phyloP scores from a whole-genome alignment of 1,140 invertebrate genomes.

The Dermatophagoides farinae region DNA sequence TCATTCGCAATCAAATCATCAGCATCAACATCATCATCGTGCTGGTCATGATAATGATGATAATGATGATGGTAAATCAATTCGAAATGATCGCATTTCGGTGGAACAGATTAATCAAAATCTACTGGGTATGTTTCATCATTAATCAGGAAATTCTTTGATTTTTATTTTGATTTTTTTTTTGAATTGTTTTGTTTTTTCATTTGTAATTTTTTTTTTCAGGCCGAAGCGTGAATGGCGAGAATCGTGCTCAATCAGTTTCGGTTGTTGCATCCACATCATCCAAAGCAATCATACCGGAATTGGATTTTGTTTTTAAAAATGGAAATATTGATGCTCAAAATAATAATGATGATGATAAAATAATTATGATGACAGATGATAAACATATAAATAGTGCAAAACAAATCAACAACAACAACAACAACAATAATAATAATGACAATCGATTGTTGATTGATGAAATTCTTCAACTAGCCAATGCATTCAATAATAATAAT shows the following conservation, averaged over 20 bases:
- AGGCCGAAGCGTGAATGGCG: constrained; percentile 5
- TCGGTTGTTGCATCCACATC: not conserved
- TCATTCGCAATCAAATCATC: too few relatives aligned
- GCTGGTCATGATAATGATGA: not conserved
- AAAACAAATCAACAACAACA: not conserved
- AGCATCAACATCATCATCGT: not conserved
- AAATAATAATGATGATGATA: not conserved
- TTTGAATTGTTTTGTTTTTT: not conserved
- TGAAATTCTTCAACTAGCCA: not conserved
- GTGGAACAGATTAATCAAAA: not conserved
- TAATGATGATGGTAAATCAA: not conserved
- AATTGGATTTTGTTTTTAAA: constrained; percentile 7
- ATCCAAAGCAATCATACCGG: not conserved
- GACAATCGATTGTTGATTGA: not conserved
- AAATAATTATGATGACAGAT: too few relatives aligned
- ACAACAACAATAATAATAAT: not conserved
- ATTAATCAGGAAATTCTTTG: not conserved
- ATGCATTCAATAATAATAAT: not conserved
- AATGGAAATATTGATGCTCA: not conserved
- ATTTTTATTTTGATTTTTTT: not conserved
- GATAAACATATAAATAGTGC: too few relatives aligned
- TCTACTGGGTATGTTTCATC: not conserved
- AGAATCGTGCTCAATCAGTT: not conserved
- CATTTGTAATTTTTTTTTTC: not conserved
- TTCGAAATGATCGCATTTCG: not conserved